Percentiles rank a stretch among this genome's conserved stretches.
These are phyloP conservation scores for Ormyrus thymus DNA, from an alignment of 2,888 invertebrate genomes.

Conservation along the genomic window DNA sequence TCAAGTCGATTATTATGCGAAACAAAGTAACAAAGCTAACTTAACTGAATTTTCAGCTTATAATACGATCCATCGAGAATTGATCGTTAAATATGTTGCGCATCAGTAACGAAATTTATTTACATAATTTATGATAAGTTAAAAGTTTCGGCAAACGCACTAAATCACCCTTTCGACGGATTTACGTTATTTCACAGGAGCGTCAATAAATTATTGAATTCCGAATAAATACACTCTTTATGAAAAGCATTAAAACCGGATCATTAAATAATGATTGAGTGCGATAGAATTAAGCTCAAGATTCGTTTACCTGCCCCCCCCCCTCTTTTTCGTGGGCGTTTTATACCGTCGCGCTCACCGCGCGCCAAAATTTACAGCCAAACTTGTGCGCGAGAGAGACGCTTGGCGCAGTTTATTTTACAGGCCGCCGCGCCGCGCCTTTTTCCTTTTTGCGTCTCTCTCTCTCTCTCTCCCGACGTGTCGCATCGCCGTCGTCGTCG, in stretches of 20 bases:
- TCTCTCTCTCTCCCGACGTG: too few relatives aligned
- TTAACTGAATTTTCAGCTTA: background rate
- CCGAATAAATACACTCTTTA: slow-evolving; percentile 52
- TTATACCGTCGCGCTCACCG: slow-evolving; percentile 59
- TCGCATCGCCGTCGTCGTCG: too few relatives aligned
- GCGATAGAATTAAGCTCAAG: slow-evolving; percentile 54
- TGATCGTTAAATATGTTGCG: too few relatives aligned
- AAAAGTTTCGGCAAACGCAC: slow-evolving; percentile 18
- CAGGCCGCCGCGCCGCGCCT: slow-evolving; percentile 48
- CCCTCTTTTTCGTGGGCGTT: slow-evolving; percentile 56
- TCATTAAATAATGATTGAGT: slow-evolving; percentile 56
- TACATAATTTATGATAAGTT: slow-evolving; percentile 13
- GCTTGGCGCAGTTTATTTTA: slow-evolving; percentile 63
- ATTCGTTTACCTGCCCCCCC: slow-evolving; percentile 39
- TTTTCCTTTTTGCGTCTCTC: slow-evolving; percentile 34
- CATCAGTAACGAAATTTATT: slow-evolving; percentile 13
- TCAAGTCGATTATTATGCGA: too few relatives aligned
- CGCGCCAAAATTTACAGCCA: slow-evolving; percentile 67
- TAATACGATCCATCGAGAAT: too few relatives aligned
- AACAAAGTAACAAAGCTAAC: too few relatives aligned
- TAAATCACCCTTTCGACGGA: slow-evolving; percentile 37
- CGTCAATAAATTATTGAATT: slow-evolving; percentile 50
- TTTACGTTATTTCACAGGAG: slow-evolving; percentile 32
- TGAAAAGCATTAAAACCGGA: slow-evolving; percentile 51
- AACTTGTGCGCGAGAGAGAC: slow-evolving; percentile 60